A percentile compares a stretch with the other conserved stretches of the same genome.
Conservation (phyloP, 2,888 invertebrate genomes). For the Hanleya hanleyi region DNA sequence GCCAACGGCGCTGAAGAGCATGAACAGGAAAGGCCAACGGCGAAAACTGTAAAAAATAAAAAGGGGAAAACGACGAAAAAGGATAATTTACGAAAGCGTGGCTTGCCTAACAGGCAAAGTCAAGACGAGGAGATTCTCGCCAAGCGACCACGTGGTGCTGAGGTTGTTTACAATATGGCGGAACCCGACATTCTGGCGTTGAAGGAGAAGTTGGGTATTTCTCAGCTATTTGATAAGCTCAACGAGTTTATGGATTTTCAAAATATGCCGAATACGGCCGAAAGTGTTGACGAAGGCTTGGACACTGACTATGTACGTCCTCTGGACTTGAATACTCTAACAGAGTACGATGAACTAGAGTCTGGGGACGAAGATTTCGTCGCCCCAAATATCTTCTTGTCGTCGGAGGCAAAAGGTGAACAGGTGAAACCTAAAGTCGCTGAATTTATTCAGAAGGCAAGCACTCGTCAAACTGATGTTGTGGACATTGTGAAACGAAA, state of each 20-base stretch:
- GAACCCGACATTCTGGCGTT: not conserved
- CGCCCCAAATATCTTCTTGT: too few species aligned
- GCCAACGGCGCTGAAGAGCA: not conserved
- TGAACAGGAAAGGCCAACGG: not conserved
- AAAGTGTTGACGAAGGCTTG: too few species aligned
- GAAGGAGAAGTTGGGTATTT: not conserved
- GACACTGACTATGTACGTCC: too few species aligned
- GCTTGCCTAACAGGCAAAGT: too few species aligned
- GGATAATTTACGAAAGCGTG: too few species aligned
- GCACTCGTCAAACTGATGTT: not conserved
- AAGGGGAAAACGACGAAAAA: not conserved
- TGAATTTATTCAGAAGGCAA: not conserved
- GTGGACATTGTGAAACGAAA: not conserved
- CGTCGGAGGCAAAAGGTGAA: too few species aligned
- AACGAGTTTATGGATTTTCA: not conserved
- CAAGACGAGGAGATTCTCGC: too few species aligned
- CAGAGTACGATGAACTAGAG: too few species aligned
- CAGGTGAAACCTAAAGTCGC: not conserved
- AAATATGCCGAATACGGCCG: too few species aligned
- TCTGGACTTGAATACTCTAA: too few species aligned
- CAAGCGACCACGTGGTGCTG: not conserved
- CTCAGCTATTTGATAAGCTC: not conserved
- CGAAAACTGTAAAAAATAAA: not conserved
- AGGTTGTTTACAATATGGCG: not conserved
- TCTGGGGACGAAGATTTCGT: too few species aligned